A percentile compares a stretch with the other conserved stretches of the same genome.
Evolutionary conservation across 2,113 vertebrate genomes (phyloP).

Genomic region (Madoqua kirkii): DNA sequence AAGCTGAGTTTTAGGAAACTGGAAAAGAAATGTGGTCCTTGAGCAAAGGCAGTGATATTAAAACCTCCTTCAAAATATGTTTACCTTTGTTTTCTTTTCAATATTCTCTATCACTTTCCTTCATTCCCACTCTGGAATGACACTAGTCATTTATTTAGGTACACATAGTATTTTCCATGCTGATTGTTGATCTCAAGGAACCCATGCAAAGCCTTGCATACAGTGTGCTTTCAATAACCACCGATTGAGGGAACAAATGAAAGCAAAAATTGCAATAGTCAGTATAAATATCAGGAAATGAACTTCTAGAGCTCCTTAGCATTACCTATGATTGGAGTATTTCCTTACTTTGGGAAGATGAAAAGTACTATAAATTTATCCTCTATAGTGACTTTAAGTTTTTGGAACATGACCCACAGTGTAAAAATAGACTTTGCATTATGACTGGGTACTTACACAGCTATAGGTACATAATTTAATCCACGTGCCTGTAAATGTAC

Average conservation of each 20-base stretch:
- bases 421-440: neutral
- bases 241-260: neutral
- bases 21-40: neutral
- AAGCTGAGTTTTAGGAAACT: neutral
- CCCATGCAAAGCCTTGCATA: neutral
- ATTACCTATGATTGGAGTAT: neutral
- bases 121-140: neutral
- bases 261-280: neutral
- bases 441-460: neutral
- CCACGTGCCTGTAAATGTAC: no score
- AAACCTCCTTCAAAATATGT: conserved; percentile 14
- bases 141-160: neutral
- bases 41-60: neutral
- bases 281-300: neutral
- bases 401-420: neutral
- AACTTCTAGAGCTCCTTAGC: neutral
- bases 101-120: neutral
- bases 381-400: neutral
- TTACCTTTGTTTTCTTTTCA: neutral
- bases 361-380: neutral
- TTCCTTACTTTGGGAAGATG: neutral
- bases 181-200: neutral
- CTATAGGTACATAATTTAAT: neutral
- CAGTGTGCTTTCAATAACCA: neutral
- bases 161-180: neutral